Base-by-base conservation (phyloP, 1,140 invertebrate species). In the Halyomorpha halys region DNA sequence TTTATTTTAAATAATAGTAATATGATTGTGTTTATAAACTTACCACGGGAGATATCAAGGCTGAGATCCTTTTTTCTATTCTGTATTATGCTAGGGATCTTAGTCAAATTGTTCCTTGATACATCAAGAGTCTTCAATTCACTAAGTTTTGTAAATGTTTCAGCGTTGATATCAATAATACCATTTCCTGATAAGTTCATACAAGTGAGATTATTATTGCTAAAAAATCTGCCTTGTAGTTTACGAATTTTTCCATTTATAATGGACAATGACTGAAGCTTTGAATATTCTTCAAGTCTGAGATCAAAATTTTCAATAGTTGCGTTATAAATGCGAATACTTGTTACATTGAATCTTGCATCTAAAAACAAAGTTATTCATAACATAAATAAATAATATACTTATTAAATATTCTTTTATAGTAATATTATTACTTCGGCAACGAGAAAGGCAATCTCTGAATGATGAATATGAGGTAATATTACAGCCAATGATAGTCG, bases 31-130 rank as follows among this genome's bases (percentile, higher is more conserved):
- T n/a, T n/a, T n/a, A n/a, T n/a, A n/a, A n/a, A n/a, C n/a, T 27
- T 21, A 6, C 44, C 66, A 68, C 67, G 49, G 61, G 65, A 68
- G 11, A 68, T 49, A 34, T 68, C 67, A 13, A 68, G 25, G 14
- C 59, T 54, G 44, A 68, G 53, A n/a, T 63, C 60, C 44, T 59
- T 67, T 23, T 62, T 44, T 16, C 27, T 54, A 11, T 47, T 14
- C 18, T 47, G 23, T 8, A 16, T 39, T 2, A 68, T 25, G 8
- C 53, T 62, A 19, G 68, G 68, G 14, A 65, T 14, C 16, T 44
- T 47, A 11, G 62, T 66, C 2, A 69, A 51, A 27, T 66, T 66
- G 30, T 69, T 69, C 13, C 56, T 61, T 18, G 64, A 65, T 5
- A 69, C 18, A 47, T 69, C 66, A 2, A 69, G 59, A 59, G 27